A percentile compares a stretch with the other conserved stretches of the same genome.
Conservation (phyloP, 2,113 vertebrate species). For the Catharus bicknelli region DNA sequence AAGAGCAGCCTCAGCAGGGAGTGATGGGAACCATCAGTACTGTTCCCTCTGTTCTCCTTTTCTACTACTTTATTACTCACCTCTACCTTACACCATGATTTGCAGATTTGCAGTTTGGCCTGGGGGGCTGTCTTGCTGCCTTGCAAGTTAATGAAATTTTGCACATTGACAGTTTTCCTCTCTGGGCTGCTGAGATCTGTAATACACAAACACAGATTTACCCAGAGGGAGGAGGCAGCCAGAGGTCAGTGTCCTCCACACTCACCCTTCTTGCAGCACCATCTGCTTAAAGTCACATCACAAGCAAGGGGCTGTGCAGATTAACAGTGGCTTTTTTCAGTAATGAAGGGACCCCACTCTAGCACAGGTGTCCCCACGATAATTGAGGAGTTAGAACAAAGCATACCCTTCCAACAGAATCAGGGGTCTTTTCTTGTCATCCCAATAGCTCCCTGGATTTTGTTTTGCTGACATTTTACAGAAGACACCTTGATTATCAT, state of each 20-base stretch:
- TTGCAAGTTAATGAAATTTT: constrained; percentile 8
- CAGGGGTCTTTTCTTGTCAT: background rate
- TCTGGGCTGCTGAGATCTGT: background rate
- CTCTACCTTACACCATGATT: background rate
- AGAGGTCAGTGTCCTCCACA: background rate
- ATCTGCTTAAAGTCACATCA: background rate
- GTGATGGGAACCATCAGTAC: background rate
- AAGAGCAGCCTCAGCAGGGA: background rate
- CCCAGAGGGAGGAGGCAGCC: background rate
- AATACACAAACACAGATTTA: rapidly evolving
- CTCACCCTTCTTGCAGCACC: background rate
- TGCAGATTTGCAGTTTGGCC: background rate
- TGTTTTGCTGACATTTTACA: background rate
- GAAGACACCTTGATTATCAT: background rate
- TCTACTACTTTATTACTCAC: background rate
- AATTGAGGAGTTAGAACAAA: background rate
- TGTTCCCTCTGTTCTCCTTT: background rate
- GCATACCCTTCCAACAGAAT: background rate
- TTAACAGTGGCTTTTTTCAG: background rate
- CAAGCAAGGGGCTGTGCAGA: background rate
- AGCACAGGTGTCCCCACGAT: rapidly evolving
- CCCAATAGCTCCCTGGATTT: background rate
- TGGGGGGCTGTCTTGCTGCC: background rate
- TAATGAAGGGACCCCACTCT: background rate
- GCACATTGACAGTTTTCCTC: background rate